These are phyloP conservation scores for Dryadula phaetusa DNA, from an alignment of 2,888 invertebrate species.

Conservation along the genomic window DNA sequence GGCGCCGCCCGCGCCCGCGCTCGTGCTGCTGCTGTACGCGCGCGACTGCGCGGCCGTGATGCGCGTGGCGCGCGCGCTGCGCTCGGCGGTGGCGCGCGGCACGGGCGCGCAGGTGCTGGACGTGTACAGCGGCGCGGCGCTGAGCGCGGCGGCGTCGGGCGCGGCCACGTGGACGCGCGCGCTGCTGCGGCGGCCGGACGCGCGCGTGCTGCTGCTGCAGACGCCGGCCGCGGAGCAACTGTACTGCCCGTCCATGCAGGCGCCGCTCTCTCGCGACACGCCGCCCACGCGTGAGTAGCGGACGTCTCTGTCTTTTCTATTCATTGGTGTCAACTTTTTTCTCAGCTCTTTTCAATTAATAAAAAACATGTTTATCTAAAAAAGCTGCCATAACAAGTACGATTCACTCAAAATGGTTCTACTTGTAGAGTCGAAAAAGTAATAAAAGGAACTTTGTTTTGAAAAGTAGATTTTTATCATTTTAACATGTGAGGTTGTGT, in stretches of 20 bases:
- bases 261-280: background rate
- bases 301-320: no score
- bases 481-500: no score
- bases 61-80: conserved; percentile 57
- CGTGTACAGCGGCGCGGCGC: conserved; percentile 52
- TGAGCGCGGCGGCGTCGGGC: conserved; percentile 50
- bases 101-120: conserved; percentile 61
- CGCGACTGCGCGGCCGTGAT: conserved; percentile 67
- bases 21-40: conserved; percentile 71
- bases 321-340: no score
- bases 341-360: no score
- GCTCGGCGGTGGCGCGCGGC: conserved; percentile 49
- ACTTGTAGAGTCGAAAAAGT: no score
- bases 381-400: no score
- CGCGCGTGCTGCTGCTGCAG: conserved; percentile 66
- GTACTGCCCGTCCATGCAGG: conserved; percentile 31
- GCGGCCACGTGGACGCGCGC: conserved; percentile 55
- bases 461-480: no score
- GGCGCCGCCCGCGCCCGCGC: conserved; percentile 16
- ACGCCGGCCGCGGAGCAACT: conserved; percentile 59
- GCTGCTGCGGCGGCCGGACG: conserved; percentile 45
- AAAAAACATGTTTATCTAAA: no score
- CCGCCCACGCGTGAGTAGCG: conserved; percentile 5
- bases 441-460: no score
- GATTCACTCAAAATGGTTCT: no score